Evolutionary conservation across 2,888 invertebrate genomes (phyloP).

Genomic region (Panzeria rudis): DNA sequence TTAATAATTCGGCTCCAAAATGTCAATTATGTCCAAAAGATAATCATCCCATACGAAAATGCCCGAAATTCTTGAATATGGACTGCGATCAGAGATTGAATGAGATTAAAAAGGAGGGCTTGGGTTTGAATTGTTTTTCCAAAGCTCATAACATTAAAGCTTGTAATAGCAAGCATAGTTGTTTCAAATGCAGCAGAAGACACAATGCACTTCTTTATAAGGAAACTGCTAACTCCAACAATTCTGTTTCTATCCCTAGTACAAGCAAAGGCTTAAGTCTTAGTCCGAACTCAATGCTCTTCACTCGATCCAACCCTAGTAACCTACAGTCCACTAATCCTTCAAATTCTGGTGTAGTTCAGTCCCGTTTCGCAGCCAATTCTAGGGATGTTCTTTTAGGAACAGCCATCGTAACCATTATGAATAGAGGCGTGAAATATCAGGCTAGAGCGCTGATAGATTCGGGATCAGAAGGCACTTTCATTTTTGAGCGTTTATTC

Average conservation of each 20-base stretch:
- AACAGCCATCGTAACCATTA: constrained; percentile 18
- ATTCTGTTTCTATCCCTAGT: background rate
- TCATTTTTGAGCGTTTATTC: constrained; percentile 28
- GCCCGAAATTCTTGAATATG: no score
- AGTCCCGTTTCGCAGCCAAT: background rate
- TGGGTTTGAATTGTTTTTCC: no score
- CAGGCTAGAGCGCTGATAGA: constrained; percentile 8
- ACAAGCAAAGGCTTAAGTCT: background rate
- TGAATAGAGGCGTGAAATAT: constrained; percentile 1
- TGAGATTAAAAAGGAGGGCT: no score
- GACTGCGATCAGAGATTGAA: no score
- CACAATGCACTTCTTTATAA: background rate
- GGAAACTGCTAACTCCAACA: background rate
- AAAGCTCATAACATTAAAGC: no score
- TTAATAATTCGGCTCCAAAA: background rate
- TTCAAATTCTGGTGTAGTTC: background rate
- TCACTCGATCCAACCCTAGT: background rate
- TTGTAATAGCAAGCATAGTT: background rate
- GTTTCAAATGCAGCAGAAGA: no score
- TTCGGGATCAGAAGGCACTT: constrained; percentile 31
- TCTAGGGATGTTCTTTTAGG: background rate
- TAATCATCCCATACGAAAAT: no score
- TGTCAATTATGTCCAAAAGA: no score
- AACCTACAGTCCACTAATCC: background rate
- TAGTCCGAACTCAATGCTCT: background rate